Conservation (phyloP, 2,113 vertebrate genomes). For the Narcine bancroftii region DNA sequence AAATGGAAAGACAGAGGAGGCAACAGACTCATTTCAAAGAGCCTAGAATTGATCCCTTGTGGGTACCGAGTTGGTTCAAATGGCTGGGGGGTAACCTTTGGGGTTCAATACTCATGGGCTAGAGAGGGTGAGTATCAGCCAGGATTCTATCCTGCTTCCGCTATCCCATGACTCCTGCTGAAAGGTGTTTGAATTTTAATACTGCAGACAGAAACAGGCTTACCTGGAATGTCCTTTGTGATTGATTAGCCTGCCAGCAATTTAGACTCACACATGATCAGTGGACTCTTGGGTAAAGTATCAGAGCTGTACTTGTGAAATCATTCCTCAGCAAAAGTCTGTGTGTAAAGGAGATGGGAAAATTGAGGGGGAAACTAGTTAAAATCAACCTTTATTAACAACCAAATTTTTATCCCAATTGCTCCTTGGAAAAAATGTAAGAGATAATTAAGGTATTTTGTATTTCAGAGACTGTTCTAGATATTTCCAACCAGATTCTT, state of each 20-base stretch:
- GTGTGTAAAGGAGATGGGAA: not conserved
- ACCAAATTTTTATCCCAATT: not conserved
- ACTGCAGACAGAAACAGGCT: not conserved
- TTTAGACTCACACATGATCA: not conserved
- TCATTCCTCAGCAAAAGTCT: not conserved
- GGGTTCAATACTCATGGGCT: not conserved
- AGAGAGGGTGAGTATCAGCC: not conserved
- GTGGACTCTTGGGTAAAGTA: not conserved
- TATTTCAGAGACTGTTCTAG: not conserved
- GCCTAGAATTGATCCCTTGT: not conserved
- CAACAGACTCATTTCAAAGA: not conserved
- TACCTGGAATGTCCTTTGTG: not conserved
- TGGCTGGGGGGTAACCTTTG: too few relatives aligned
- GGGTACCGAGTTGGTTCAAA: not conserved
- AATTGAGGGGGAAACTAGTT: not conserved
- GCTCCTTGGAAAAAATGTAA: not conserved
- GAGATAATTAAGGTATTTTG: not conserved
- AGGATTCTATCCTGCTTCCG: not conserved
- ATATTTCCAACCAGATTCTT: not conserved
- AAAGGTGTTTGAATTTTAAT: not conserved
- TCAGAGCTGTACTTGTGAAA: not conserved
- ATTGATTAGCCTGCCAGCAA: conserved; percentile 8
- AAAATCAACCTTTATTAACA: not conserved
- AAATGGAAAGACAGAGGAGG: not conserved
- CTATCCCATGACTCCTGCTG: not conserved